Base-by-base conservation (phyloP, 2,113 vertebrate species). In the Centropus unirufus region DNA sequence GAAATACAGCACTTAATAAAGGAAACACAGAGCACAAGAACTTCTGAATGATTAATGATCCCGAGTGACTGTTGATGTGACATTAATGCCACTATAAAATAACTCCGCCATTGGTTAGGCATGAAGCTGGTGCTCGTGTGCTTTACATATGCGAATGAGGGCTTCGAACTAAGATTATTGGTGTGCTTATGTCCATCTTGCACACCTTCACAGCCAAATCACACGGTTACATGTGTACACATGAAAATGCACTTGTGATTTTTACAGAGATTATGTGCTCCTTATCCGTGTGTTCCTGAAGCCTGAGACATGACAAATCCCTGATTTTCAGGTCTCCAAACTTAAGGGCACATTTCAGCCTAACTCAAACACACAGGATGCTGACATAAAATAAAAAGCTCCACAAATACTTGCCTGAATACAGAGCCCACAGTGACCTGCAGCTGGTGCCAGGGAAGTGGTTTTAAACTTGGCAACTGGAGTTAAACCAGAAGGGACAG, bases 181-280 rank as follows among this genome's bases (percentile, higher is more conserved):
- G 34, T 40, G 49, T 40, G 55, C 59, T 55, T 68, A 21, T 16
- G 34, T 4, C 47, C 44, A 24, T 5, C 29, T 42, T 24, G n/a
- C 32, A 46, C 58, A 61, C 9, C 32, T 47, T 29, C 22, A 14
- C 2, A 66, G 47, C 23, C 61, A 44, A 49, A 54, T 15, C 30
- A 26, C 58, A 82, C 1, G 4, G n/a, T 34, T 1, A 14, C 3
- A 15, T 5, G 7, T 8, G 24, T 15, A 51, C 47, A 34, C 11
- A 44, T 3, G 23, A 82, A 61, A 52, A 80, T 1, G 8, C 30
- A 51, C 20, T 58, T 32, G 29, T 3, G 39, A 22, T 23, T 13
- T 69, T 61, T 39, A 47, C 9, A 6, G 27, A 30, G 42, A 21
- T 1, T 11, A 2, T 1, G 9, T 5, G 30, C 0, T 0, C 39